Base-by-base conservation (phyloP, 2,888 invertebrate species). In the Subacronicta megacephala region DNA sequence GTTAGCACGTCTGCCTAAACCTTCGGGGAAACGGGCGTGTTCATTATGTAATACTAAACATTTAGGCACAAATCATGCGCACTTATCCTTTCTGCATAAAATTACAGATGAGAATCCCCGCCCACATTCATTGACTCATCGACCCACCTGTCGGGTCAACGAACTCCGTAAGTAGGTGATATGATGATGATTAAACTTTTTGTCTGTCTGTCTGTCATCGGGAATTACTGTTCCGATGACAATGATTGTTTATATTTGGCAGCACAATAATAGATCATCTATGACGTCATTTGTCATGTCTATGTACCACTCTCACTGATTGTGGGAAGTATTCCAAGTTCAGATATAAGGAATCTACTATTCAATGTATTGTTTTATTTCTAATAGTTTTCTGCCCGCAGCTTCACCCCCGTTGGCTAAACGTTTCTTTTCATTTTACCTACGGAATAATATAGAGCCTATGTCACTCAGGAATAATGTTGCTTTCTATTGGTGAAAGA, bases 131-230 rank as follows among this genome's bases (percentile, higher is more conserved):
- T 42, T 50, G 68, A 42, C 37, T 62, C 50, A 59, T 51, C 53
- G 68, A 44, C 40, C 59, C 50, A 59, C 55, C 53, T 62, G 53
- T 0, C 9, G 3, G 56, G 40, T 67, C 43, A 62, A 15, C 13
- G 23, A 45, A 41, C 59, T 62, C 33, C 17, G 10, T 33, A 72
- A 41, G 45, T 67, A 62, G 56, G 67, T 62, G 68, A 72, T 53
- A 35, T 10, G 36, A 51, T 59, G 55, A 66, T 50, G 38, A 46
- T 57, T 72, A 13, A 40, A 47, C 10, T 53, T 53, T 58, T 52
- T 47, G 53, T 51, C 12, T 9, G 37, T 55, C 56, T 43, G 38
- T 54, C 50, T 59, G 44, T 43, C 53, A 44, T 15, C n/a, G 15
- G 17, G 18, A 37, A 18, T 16, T 50, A 33, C 20, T 52, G 15